Evolutionary conservation across 2,888 invertebrate genomes (phyloP).

Genomic region (Heteromyza rotundicornis): DNA sequence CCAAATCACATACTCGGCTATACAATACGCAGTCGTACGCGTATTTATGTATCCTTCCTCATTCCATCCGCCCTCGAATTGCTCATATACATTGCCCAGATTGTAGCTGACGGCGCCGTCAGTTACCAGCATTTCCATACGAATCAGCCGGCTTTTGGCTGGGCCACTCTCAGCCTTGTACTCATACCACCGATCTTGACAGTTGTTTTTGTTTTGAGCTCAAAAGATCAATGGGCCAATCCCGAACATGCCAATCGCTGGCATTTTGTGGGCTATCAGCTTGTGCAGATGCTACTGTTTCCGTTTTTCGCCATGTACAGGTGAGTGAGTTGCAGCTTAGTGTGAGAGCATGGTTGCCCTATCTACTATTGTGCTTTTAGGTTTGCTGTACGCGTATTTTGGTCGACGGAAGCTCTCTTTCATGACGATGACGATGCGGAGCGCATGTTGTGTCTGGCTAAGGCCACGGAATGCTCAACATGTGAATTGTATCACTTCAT

Average conservation of each 20-base stretch:
- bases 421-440: constrained; percentile 67
- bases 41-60: constrained; percentile 61
- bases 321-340: constrained; percentile 41
- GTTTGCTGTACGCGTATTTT: constrained; percentile 75
- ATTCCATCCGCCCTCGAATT: constrained; percentile 68
- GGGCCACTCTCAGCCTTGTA: constrained; percentile 63
- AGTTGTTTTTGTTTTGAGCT: constrained; percentile 67
- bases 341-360: no score
- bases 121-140: constrained; percentile 70
- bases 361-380: constrained; percentile 57
- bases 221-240: constrained; percentile 66
- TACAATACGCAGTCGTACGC: constrained; percentile 55
- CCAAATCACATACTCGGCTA: constrained; percentile 57
- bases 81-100: constrained; percentile 70
- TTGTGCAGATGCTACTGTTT: constrained; percentile 48
- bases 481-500: constrained; percentile 79
- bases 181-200: constrained; percentile 68
- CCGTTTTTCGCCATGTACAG: constrained; percentile 69
- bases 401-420: constrained; percentile 75
- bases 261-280: constrained; percentile 39
- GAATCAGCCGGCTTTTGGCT: constrained; percentile 65
- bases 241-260: constrained; percentile 57
- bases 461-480: constrained; percentile 71
- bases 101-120: constrained; percentile 72
- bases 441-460: constrained; percentile 67